These are phyloP conservation scores for Speoplatyrhinus poulsoni DNA, from an alignment of 2,113 vertebrate species.

Conservation along the genomic window DNA sequence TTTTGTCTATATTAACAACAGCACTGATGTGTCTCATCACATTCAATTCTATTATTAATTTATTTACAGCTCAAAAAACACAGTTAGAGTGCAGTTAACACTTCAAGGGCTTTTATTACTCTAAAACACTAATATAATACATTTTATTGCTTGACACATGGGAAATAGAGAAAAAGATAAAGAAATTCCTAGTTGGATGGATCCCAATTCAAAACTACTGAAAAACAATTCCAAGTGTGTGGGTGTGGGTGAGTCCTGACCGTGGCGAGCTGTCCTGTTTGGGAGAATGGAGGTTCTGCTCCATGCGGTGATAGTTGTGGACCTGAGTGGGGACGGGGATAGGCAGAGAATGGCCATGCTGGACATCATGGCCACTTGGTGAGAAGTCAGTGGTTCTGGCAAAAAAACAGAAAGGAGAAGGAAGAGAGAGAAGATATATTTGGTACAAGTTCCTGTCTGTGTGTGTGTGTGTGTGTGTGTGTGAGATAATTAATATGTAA, in stretches of 20 bases:
- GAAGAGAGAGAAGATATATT: constrained; percentile 23
- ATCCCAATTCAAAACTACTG: no score
- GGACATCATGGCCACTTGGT: constrained; percentile 61
- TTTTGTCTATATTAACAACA: no score
- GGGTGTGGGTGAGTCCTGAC: constrained; percentile 66
- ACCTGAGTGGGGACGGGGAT: constrained; percentile 97
- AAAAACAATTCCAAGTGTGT: not conserved
- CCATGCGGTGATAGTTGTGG: constrained; percentile 93
- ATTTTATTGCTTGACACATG: no score
- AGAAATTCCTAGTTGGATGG: no score
- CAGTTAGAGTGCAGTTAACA: no score
- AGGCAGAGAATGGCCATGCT: constrained; percentile 82
- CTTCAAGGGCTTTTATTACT: no score
- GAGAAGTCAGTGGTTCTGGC: constrained; percentile 80
- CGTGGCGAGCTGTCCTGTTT: constrained; percentile 76
- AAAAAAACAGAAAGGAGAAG: constrained; percentile 28
- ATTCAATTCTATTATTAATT: no score
- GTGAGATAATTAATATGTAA: no score
- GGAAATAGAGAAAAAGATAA: no score
- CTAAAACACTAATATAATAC: no score
- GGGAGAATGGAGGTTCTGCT: constrained; percentile 89
- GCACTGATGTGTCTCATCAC: no score
- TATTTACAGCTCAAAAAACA: no score
- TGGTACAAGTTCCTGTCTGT: not conserved
- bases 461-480: not conserved